Evolutionary conservation across 2,113 vertebrate species (phyloP), one percentile per base, ranked within the genome.

Genomic region (Todiramphus saurophagus): DNA sequence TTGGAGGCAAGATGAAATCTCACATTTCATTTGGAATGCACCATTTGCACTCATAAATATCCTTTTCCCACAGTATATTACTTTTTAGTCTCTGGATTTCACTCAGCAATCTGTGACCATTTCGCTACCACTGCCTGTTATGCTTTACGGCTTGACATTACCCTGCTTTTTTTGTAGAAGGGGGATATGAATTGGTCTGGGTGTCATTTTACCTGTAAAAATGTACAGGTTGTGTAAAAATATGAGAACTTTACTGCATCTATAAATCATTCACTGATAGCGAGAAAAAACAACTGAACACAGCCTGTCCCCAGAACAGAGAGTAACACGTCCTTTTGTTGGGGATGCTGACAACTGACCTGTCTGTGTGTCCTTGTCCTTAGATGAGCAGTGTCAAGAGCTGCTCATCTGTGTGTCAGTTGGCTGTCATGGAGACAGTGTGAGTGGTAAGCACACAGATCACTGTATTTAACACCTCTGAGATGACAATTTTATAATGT

Each of bases 301-400:
- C 39, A 56, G 33, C 28, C 21, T 60, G 56, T 41, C 5, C 13
- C 14, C 2, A 6, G 25, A 17, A 27, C 18, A 51, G 60, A 39
- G 51, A 46, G 25, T 33, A 62, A 21, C 13, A 2, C 14, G 41
- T 69, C 33, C 67, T 78, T 9, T 28, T 30, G 87, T 0, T 56
- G 69, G 59, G 43, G 33, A 25, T 0, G 2, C 44, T 46, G 70
- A 9, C 13, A 20, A 17, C 39, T 43, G 53, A 58, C 12, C 1
- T 0, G 24, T 25, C 50, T 18, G 27, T 19, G 13, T 50, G 13
- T 16, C 76, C 27, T 46, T 39, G 56, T 46, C 46, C 37, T 25
- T 28, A 66, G 33, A 48, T 33, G 20, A 76, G 25, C 50, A 17
- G 33, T 17, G 35, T 37, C 5, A 0, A 21, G 37, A 72, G 41